Evolutionary conservation across 1,140 invertebrate species (phyloP).

Genomic region (Muscidifurax raptorellus): DNA sequence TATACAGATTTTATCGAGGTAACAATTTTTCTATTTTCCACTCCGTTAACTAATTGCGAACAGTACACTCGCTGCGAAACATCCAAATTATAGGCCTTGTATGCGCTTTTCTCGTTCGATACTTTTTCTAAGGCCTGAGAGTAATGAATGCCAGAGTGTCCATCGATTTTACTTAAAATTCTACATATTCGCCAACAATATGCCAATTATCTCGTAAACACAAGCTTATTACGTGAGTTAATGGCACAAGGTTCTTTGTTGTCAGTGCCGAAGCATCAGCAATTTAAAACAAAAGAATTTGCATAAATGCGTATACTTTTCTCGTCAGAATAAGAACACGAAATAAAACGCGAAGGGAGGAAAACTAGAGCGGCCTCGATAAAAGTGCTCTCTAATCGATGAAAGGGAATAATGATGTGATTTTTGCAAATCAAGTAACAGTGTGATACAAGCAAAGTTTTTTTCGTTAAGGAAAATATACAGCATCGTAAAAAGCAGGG

Average conservation of each 20-base stretch:
- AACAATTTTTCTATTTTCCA: neutral
- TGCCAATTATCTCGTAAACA: conserved; percentile 8
- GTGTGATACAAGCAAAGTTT: neutral
- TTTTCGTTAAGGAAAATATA: neutral
- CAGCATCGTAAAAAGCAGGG: neutral
- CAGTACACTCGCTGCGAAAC: neutral
- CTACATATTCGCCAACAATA: neutral
- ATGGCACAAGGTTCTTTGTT: neutral
- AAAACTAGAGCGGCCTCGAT: neutral
- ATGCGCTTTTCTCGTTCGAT: neutral
- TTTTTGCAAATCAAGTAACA: neutral
- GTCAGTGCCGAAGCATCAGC: neutral
- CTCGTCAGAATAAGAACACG: neutral
- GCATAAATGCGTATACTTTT: neutral
- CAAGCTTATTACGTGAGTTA: neutral
- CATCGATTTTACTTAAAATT: conserved; percentile 6
- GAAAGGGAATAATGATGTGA: neutral
- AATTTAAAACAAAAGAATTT: neutral
- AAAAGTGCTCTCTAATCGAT: neutral
- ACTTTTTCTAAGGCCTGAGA: neutral
- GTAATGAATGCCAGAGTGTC: neutral
- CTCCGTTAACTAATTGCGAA: neutral
- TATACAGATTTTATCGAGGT: neutral
- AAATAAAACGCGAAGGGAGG: neutral
- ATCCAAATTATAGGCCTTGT: neutral